phyloP scores from a whole-genome alignment of 2,888 invertebrate species.

The Nemoura dubitans region DNA sequence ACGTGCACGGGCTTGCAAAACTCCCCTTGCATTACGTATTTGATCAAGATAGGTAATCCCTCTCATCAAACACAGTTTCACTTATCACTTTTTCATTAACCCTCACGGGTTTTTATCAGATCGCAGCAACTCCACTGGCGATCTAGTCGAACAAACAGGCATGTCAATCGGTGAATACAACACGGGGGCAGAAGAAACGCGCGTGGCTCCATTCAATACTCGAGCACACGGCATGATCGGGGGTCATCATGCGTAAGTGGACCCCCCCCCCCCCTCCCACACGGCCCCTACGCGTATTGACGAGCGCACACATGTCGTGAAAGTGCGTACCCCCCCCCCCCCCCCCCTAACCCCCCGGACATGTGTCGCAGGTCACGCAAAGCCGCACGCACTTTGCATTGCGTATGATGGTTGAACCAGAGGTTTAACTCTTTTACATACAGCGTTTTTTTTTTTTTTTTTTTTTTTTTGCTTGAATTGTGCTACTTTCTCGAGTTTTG shows the following conservation, averaged over 20 bases:
- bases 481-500: too few species aligned
- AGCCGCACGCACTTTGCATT: neutral
- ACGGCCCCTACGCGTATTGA: neutral
- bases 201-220: neutral
- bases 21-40: neutral
- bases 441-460: too few species aligned
- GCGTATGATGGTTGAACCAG: too few species aligned
- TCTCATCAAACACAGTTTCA: neutral
- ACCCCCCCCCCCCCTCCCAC: constrained; percentile 51
- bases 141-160: neutral
- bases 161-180: neutral
- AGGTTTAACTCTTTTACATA: too few species aligned
- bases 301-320: constrained; percentile 24
- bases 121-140: neutral
- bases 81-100: neutral
- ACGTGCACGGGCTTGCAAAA: neutral
- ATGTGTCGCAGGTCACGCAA: neutral
- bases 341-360: constrained; percentile 27
- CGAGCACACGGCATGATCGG: neutral
- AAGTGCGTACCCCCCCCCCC: constrained; percentile 16
- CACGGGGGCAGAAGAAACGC: neutral
- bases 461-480: too few species aligned
- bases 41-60: neutral
- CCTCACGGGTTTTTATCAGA: neutral
- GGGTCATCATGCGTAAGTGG: constrained; percentile 4